Evolutionary conservation across 2,113 vertebrate genomes (phyloP).

Genomic region (Chaenogobius annularis): DNA sequence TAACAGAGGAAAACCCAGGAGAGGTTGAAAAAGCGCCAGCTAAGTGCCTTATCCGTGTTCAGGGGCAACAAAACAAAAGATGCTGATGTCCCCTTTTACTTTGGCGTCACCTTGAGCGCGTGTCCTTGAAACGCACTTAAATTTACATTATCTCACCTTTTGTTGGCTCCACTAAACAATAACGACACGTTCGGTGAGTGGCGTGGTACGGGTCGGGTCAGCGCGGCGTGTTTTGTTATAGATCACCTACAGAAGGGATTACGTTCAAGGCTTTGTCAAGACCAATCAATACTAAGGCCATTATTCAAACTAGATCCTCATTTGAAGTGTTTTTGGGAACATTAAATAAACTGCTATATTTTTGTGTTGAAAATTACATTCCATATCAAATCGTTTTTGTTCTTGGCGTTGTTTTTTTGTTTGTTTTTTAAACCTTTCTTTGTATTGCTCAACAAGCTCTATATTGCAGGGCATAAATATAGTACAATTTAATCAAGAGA

Average conservation of each 20-base stretch:
- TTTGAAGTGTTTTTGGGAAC: no score
- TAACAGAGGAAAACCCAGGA: conserved; percentile 43
- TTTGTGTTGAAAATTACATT: no score
- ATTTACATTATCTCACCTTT: conserved; percentile 31
- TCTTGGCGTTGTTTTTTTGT: no score
- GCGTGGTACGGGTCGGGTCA: background rate
- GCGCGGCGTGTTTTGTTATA: background rate
- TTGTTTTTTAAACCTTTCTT: no score
- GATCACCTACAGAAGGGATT: background rate
- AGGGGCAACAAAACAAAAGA: conserved; percentile 47
- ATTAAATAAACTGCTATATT: no score
- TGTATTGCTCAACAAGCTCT: no score
- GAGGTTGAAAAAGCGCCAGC: conserved; percentile 43
- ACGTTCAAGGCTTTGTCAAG: no score
- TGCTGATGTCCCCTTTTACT: conserved; percentile 34
- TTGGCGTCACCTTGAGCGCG: conserved; percentile 33
- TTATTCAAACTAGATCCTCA: no score
- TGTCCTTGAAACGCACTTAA: conserved; percentile 34
- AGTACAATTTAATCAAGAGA: no score
- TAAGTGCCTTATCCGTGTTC: conserved; percentile 38
- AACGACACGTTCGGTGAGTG: background rate
- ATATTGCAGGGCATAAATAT: no score
- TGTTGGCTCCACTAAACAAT: conserved; percentile 26
- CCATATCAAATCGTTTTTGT: no score
- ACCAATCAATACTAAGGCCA: no score